Conservation (phyloP, 2,113 vertebrate genomes). For the Myodes glareolus region DNA sequence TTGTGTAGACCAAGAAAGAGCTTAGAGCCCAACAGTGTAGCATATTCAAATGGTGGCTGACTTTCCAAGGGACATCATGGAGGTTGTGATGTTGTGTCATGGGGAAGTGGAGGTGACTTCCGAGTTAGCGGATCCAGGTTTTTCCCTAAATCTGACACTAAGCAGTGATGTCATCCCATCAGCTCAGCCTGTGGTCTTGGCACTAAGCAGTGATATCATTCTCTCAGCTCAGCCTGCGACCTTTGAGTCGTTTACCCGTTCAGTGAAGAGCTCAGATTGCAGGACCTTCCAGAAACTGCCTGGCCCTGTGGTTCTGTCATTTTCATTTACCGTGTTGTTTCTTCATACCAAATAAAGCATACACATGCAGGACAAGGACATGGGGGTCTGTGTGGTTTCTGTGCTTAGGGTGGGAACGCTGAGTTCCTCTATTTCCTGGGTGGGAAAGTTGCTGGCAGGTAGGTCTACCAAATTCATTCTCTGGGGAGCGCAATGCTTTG, state of each 20-base stretch:
- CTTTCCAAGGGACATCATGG: neutral
- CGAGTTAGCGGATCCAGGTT: neutral
- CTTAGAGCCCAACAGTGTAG: neutral
- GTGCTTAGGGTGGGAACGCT: neutral
- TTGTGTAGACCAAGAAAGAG: neutral
- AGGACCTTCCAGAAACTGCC: neutral
- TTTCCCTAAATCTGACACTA: neutral
- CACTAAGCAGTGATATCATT: neutral
- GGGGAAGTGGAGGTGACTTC: neutral
- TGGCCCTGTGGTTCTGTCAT: neutral
- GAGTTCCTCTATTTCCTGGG: neutral
- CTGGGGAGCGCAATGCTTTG: neutral
- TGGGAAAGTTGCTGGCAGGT: neutral
- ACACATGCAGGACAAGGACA: neutral
- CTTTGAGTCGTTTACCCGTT: neutral
- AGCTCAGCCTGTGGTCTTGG: no score
- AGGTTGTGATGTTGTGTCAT: neutral
- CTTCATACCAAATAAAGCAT: neutral
- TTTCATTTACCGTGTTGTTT: neutral
- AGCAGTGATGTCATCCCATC: neutral
- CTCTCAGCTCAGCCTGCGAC: no score
- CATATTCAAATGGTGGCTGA: neutral
- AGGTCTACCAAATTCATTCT: neutral
- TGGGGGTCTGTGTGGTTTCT: neutral
- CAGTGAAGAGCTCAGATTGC: neutral